Base-by-base conservation (phyloP, 2,888 invertebrate genomes). In the Hirtodrosophila confusa region DNA sequence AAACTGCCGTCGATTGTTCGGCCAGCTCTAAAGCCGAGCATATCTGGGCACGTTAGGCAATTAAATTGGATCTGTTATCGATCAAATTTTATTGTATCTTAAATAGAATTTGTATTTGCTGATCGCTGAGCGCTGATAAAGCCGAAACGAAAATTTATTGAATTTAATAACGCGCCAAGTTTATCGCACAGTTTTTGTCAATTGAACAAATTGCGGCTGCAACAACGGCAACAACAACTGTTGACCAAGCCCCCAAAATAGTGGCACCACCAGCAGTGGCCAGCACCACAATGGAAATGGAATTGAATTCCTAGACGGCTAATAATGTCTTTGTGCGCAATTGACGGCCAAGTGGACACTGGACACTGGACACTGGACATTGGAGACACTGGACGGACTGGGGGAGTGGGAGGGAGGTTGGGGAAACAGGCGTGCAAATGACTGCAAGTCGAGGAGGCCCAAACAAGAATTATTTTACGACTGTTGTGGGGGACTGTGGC, bases 111-210 rank as follows among this genome's bases (percentile, higher is more conserved):
- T 84, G 84, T 84, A 79, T 87, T 84, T 87, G 86, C 86, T 87
- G 84, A 84, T 84, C 86, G 49, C 45, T 17, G 55, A 17, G 37
- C 27, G 17, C 31, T 37, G 80, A 75, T 77, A 77, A 75, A 63
- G 24, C 6, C 24, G 43, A 23, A 68, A n/a, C 37, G 27, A 44
- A 79, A 86, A 82, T 82, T 82, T 82, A 82, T 82, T 82, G 82
- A 86, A 82, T 82, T 82, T 86, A 84, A 82, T 82, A 82, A 88
- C 85, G 78, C 83, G 86, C 86, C 70, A 88, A 83, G 84, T 83
- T 86, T 88, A 88, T 85, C 88, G 88, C 86, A 77, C 75, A 80
- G 83, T 85, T 87, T 85, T 84, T 87, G 83, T 84, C 83, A 84
- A 84, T 84, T 84, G 85, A 84, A 87, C 83, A 84, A 84, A 84